Evolutionary conservation across 2,888 invertebrate species (phyloP).

Genomic region (Cheilosia scutellata): DNA sequence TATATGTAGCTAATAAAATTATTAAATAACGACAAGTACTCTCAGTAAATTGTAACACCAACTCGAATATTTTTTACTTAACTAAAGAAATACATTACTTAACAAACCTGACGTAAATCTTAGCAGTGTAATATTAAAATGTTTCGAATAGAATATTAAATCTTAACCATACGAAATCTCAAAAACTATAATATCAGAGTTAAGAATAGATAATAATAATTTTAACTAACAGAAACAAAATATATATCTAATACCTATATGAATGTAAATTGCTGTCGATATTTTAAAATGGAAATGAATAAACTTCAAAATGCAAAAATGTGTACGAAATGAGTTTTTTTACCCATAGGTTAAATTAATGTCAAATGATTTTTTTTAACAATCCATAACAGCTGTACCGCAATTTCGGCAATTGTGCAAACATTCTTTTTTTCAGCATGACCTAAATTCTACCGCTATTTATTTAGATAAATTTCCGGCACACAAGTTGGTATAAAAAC

Average conservation of each 20-base stretch:
- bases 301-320: conserved; percentile 45
- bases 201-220: conserved; percentile 26
- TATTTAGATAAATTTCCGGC: not conserved
- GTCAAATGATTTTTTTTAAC: too few relatives aligned
- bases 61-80: conserved; percentile 60
- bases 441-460: not conserved
- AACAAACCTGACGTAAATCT: conserved; percentile 44
- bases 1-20: conserved; percentile 41
- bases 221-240: conserved; percentile 28
- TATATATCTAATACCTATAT: conserved; percentile 26
- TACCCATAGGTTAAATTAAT: too few relatives aligned
- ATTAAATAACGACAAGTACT: conserved; percentile 51
- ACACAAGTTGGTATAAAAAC: not conserved
- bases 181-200: conserved; percentile 21
- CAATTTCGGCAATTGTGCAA: too few relatives aligned
- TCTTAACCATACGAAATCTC: conserved; percentile 12
- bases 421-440: not conserved
- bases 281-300: conserved; percentile 71
- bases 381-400: too few relatives aligned
- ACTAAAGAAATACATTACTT: conserved; percentile 27
- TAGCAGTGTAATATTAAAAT: conserved; percentile 32
- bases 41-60: conserved; percentile 49
- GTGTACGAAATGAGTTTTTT: not conserved
- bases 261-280: conserved; percentile 71
- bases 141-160: not conserved